Evolutionary conservation across 2,113 vertebrate genomes (phyloP).

Genomic region (Peromyscus polionotus): DNA sequence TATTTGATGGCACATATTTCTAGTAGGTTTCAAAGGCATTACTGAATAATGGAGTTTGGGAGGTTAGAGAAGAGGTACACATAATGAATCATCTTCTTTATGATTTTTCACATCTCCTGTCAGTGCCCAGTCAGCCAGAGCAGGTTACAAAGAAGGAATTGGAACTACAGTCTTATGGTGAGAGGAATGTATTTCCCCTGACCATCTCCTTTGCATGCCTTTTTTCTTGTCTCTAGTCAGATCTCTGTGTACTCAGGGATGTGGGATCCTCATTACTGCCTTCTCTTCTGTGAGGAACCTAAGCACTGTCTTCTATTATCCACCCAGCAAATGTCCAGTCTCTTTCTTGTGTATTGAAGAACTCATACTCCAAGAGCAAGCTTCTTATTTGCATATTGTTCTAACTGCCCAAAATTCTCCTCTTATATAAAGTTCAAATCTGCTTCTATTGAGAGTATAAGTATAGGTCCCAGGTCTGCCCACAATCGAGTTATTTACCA

Average conservation of each 20-base stretch:
- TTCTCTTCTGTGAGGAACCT: neutral
- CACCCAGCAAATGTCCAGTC: neutral
- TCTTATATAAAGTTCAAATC: neutral
- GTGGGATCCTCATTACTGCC: neutral
- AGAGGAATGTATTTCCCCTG: neutral
- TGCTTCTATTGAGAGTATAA: neutral
- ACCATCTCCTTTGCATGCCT: neutral
- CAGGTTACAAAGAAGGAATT: neutral
- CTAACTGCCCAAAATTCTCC: neutral
- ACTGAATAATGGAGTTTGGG: neutral
- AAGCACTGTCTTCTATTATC: neutral
- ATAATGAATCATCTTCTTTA: neutral
- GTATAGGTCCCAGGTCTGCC: neutral
- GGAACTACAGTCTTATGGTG: neutral
- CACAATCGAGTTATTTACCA: neutral
- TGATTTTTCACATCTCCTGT: neutral
- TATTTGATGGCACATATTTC: neutral
- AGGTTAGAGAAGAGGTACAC: neutral
- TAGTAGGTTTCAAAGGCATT: neutral
- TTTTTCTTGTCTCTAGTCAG: neutral
- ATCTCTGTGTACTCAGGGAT: neutral
- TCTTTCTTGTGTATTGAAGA: neutral
- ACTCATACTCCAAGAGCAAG: neutral
- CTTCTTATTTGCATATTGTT: conserved; percentile 19
- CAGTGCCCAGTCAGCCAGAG: neutral